phyloP scores from a whole-genome alignment of 30 jellyfish, hydroid and myxozoan genomes.

The Aurelia aurita complex sp. Pacific region DNA sequence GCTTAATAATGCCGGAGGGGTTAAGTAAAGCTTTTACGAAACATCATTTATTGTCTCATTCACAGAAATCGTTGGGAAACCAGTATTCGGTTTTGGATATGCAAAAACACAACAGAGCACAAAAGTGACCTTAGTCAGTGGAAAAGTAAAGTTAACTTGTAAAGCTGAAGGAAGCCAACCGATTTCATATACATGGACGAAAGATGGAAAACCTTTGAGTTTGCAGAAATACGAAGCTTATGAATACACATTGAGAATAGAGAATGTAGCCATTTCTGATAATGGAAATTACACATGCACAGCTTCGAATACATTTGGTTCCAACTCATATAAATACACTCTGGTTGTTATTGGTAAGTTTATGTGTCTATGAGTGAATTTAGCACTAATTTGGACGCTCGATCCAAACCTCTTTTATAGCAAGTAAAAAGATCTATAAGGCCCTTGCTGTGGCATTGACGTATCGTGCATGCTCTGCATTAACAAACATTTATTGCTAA shows the following conservation, averaged over 20 bases:
- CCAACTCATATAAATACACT: constrained; percentile 32
- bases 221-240: constrained; percentile 3
- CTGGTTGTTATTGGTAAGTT: constrained; percentile 71
- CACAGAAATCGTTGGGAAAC: constrained; percentile 42
- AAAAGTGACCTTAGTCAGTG: constrained; percentile 15
- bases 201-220: constrained; percentile 40
- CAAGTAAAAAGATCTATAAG: no score
- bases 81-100: constrained; percentile 2
- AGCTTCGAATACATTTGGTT: constrained; percentile 66
- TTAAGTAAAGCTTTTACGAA: no score
- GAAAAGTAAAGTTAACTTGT: constrained; percentile 16
- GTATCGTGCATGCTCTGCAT: no score
- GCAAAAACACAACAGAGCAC: background rate
- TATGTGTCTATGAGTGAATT: no score
- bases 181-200: constrained; percentile 49
- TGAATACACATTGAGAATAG: constrained; percentile 39
- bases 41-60: background rate
- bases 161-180: constrained; percentile 55
- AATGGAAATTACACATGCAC: constrained; percentile 81
- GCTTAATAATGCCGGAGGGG: no score
- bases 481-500: no score
- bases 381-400: no score
- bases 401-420: no score
- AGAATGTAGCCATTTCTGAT: constrained; percentile 55
- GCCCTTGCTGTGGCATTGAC: no score